These are phyloP conservation scores for Alosa sapidissima DNA, from an alignment of 2,797 vertebrate genomes.

Conservation along the genomic window DNA sequence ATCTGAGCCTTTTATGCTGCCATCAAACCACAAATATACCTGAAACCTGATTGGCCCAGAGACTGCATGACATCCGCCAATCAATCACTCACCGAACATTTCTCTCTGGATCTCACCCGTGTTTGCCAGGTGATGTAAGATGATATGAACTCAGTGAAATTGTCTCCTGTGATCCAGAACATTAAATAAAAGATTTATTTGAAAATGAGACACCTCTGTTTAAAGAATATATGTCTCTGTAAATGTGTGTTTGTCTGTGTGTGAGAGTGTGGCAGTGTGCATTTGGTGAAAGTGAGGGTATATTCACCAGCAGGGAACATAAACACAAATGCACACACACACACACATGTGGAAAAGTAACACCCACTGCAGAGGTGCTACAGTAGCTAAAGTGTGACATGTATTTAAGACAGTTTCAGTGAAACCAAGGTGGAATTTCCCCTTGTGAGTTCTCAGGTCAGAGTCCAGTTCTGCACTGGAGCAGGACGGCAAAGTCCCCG, in stretches of 20 bases:
- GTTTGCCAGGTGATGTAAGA: conserved; percentile 13
- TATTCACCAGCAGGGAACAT: not conserved
- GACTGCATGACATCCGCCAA: conserved; percentile 23
- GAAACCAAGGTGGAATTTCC: not conserved
- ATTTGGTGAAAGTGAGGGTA: not conserved
- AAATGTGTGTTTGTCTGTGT: not conserved
- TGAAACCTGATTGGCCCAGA: conserved; percentile 20
- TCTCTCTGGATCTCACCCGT: not conserved
- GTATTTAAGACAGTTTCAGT: not conserved
- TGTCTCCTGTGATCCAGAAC: conserved; percentile 20
- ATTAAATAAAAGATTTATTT: conserved; percentile 70
- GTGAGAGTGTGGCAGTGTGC: not conserved
- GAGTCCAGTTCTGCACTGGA: not conserved
- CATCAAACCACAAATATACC: conserved; percentile 16
- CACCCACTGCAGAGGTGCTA: not conserved
- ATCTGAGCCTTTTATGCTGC: conserved; percentile 15
- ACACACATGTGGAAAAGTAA: not conserved
- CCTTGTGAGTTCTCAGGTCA: not conserved
- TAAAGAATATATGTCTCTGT: no score
- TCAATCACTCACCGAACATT: conserved; percentile 6
- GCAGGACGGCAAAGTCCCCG: not conserved
- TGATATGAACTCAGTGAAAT: conserved; percentile 18
- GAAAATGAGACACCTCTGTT: conserved; percentile 74
- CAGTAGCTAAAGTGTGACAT: not conserved
- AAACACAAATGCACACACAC: not conserved